Base-by-base conservation (phyloP, 1,140 invertebrate species). In the Acromyrmex charruanus region DNA sequence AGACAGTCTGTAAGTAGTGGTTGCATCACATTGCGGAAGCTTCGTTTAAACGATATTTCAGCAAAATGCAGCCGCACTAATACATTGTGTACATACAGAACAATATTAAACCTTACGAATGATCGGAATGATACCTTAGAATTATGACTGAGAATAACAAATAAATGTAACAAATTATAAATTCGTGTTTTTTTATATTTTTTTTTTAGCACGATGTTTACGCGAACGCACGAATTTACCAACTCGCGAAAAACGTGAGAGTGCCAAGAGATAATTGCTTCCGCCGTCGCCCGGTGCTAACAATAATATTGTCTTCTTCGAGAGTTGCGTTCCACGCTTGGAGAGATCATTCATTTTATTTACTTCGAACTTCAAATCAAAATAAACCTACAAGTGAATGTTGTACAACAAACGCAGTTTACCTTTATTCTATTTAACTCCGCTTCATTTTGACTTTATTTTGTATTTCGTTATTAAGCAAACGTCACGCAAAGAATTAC, bases 291-390 rank as follows among this genome's bases (percentile, higher is more conserved):
- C 44, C 53, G 51, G 55, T 18, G 55, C 55, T 68, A 84, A 84
- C 69, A 72, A 74, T 63, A 74, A 82, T 55, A 75, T 84, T 88
- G 72, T 74, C 84, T 80, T 82, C 77, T 85, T 85, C 28, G 68
- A 77, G 66, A 63, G 66, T 58, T 31, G 77, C 35, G 39, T 65
- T 77, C 25, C 61, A 35, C 65, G 35, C 55, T 18, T 3, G n/a
- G 69, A 72, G 58, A 66, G 31, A 28, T 58, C 28, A 39, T 53
- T 71, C 77, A 53, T 49, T 84, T 84, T 82, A 82, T 84, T 75
- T 84, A 84, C 18, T 18, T 39, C 12, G 39, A 35, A 28, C 49
- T 74, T n/a, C 18, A 72, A 84, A 74, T n/a, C 18, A 72, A 84
- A 74, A 84, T 84, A 75, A 49, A 84, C 28, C 49, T 82, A 51